Percentiles rank a stretch among this genome's conserved stretches.
Evolutionary conservation across 2,113 vertebrate genomes (phyloP).

Genomic region (Bufo gargarizans): DNA sequence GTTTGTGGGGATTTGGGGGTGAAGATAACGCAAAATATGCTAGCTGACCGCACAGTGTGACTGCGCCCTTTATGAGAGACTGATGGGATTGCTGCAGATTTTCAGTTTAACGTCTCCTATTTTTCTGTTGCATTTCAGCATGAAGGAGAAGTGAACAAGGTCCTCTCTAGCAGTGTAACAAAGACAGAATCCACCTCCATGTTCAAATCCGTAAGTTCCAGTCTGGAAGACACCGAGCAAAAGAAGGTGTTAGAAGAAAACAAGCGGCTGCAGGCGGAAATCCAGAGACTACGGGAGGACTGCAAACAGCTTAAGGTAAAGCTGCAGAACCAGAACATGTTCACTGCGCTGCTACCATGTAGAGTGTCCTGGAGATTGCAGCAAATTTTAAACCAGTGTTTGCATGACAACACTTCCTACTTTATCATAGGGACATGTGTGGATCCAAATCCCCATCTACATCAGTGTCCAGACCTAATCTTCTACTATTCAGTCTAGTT

Average conservation of each 20-base stretch:
- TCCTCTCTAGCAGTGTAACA: slow-evolving; percentile 85
- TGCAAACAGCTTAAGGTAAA: slow-evolving; percentile 93
- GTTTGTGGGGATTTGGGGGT: no score
- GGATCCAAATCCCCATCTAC: background rate
- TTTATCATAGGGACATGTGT: background rate
- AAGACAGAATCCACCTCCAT: slow-evolving; percentile 89
- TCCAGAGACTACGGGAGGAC: slow-evolving; percentile 96
- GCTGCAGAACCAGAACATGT: slow-evolving; percentile 35
- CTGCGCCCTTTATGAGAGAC: no score
- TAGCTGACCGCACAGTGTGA: no score
- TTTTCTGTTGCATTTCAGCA: slow-evolving; percentile 75
- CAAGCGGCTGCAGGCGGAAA: slow-evolving; percentile 92
- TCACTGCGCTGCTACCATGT: background rate
- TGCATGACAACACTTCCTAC: background rate
- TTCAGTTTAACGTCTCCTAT: no score
- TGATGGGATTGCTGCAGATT: no score
- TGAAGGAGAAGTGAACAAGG: slow-evolving; percentile 94
- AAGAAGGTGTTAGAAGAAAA: slow-evolving; percentile 97
- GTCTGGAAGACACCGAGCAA: slow-evolving; percentile 89
- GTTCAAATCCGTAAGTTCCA: slow-evolving; percentile 88
- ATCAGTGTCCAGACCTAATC: background rate
- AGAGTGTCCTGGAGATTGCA: background rate
- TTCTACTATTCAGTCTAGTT: background rate
- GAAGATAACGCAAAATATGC: no score
- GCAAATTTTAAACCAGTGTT: background rate